Evolutionary conservation across 1,140 invertebrate genomes (phyloP).

Genomic region (Branchinecta lynchi): DNA sequence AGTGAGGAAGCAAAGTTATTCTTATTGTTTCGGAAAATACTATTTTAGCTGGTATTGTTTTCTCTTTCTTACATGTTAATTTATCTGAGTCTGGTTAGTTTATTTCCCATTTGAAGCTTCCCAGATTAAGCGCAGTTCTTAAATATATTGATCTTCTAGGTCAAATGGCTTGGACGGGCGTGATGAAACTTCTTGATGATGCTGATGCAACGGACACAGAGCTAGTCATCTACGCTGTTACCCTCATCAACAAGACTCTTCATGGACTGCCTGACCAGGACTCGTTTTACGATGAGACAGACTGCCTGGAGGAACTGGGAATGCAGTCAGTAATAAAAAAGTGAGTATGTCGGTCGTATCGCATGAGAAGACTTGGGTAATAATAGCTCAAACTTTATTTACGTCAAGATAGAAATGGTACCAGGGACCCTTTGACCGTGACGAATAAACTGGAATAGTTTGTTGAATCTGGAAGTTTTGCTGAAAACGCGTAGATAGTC

Average conservation of each 20-base stretch:
- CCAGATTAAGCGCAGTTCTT: neutral
- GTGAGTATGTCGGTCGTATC: slow-evolving; percentile 23
- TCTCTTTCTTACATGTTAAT: neutral
- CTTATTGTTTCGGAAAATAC: neutral
- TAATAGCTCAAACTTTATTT: too few species aligned
- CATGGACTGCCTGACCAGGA: slow-evolving; percentile 93
- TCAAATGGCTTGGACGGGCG: slow-evolving; percentile 53
- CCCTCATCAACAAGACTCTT: slow-evolving; percentile 88
- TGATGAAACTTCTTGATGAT: slow-evolving; percentile 82
- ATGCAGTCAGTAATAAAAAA: slow-evolving; percentile 81
- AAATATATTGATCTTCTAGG: slow-evolving; percentile 29
- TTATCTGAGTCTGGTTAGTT: neutral
- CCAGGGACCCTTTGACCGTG: too few species aligned
- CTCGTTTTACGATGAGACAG: slow-evolving; percentile 95
- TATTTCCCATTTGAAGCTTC: neutral
- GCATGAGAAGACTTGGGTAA: too few species aligned
- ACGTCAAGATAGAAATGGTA: too few species aligned
- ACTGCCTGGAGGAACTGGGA: slow-evolving; percentile 86
- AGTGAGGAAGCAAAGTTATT: too few species aligned
- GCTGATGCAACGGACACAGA: slow-evolving; percentile 90
- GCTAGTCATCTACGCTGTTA: slow-evolving; percentile 86
- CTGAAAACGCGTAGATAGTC: too few species aligned
- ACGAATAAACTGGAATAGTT: too few species aligned
- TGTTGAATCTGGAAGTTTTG: too few species aligned
- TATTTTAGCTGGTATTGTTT: neutral